Base-by-base conservation (phyloP, 2,888 invertebrate species). In the Poecilobothrus nobilitatus region DNA sequence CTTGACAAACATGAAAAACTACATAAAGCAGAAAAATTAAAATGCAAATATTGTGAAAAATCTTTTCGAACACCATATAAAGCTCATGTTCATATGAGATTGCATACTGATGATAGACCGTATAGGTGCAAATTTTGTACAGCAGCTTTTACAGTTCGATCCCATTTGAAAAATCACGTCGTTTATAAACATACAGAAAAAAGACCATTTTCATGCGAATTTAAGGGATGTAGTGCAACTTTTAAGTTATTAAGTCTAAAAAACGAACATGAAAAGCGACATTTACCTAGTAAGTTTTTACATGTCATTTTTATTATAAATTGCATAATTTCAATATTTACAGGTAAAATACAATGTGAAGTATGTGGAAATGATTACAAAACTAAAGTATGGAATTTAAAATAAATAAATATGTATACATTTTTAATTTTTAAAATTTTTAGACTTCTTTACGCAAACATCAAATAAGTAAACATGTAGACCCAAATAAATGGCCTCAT, bases 101-200 rank as follows among this genome's bases (percentile, higher is more conserved):
- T 65, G 9, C 69, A 69, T 34, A 69, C 64, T 6, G 65, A 67
- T 21, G 67, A 69, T n/a, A 27, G 69, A 37, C 69, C 69, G 10
- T 67, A 61, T 34, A 63, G 65, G 61, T 69, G 69, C 22, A 21
- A 65, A 15, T 20, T 64, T 21, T 69, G 69, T 65, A 33, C 64
- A 5, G 65, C 34, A 33, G 61, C 27, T 7, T 69, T 67, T 62
- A 63, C 41, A 18, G 20, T 67, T 21, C 61, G 27, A 12, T 37
- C 37, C 3, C 37, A 69, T n/a, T 64, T 69, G 4, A 66, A 69
- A 12, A 20, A 21, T 34, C 69, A 69, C 34, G 65, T 67, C 18
- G 18, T 53, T 18, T 18, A 53, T 53, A 53, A 53, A 18, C 53
- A 53, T 6, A 53, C 53, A 6, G 53, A 53, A 18, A n/a, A 53